Evolutionary conservation across 2,113 vertebrate genomes (phyloP), one percentile per base, ranked within the genome.

Genomic region (Narcine bancroftii): DNA sequence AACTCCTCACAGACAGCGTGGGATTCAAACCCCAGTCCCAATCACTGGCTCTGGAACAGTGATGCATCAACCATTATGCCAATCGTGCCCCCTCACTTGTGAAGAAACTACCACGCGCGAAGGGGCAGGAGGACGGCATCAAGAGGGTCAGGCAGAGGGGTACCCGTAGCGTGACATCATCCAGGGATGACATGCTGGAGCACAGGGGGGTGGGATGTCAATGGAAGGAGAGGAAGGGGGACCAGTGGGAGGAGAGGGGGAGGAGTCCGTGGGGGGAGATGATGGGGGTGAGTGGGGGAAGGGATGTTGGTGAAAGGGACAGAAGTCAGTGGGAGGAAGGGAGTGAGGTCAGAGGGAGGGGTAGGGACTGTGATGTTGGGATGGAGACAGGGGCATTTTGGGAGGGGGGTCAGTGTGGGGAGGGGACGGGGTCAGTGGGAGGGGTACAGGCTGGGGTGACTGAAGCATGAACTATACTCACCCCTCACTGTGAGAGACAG

Each of bases 201-300:
- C 33, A n/a, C 6, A 0, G 6, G 33, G 0, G 33, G 6, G 6
- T n/a, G 0, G 2, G 24, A 17, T 6, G 69, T 2, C 2, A 5
- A 3, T 24, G 69, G 26, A 3, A 29, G 2, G 11, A 72, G 26
- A 33, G 69, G 3, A 29, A 6, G 0, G n/a, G n/a, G n/a, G n/a
- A n/a, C n/a, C n/a, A n/a, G n/a, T n/a, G n/a, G n/a, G n/a, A n/a
- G n/a, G n/a, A n/a, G n/a, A n/a, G n/a, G n/a, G n/a, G n/a, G n/a
- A n/a, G n/a, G n/a, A n/a, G n/a, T n/a, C n/a, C n/a, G n/a, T n/a
- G 73, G 7, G 36, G 36, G 2, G 73, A 33, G 9, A 33, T 2
- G 47, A 15, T 45, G 6, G 26, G 50, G 71, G 71, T 10, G 33
- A 3, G 45, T 7, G 47, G 29, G 11, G 3, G 26, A 1, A 4